Evolutionary conservation across 2,113 vertebrate genomes (phyloP).

Genomic region (Nettapus auritus): DNA sequence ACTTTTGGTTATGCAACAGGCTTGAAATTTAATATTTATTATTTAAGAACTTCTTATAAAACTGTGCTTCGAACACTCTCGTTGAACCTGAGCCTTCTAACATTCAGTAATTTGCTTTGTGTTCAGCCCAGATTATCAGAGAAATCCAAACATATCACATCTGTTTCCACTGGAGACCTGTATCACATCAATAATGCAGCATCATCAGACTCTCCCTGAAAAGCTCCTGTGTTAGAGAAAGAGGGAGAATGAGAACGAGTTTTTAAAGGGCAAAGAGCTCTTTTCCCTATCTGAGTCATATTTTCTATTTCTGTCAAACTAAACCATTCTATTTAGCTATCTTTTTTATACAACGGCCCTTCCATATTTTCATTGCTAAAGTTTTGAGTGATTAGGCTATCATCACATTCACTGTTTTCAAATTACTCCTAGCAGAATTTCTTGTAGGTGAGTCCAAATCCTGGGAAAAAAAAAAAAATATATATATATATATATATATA

Average conservation of each 20-base stretch:
- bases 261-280: constrained; percentile 48
- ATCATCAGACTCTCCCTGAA: constrained; percentile 36
- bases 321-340: constrained; percentile 6
- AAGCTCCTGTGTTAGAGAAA: neutral
- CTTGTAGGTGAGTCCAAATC: neutral
- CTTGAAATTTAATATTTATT: constrained; percentile 36
- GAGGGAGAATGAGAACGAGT: neutral
- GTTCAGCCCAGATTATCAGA: constrained; percentile 44
- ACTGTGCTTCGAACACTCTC: constrained; percentile 8
- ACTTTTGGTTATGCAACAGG: constrained; percentile 41
- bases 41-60: constrained; percentile 47
- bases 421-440: neutral
- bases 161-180: constrained; percentile 68
- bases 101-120: constrained; percentile 55
- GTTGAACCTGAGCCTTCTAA: constrained; percentile 12
- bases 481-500: neutral
- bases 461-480: neutral
- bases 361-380: constrained; percentile 8
- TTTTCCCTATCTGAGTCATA: constrained; percentile 33
- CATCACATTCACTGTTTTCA: constrained; percentile 18
- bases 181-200: constrained; percentile 62
- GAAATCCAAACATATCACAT: constrained; percentile 66
- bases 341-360: constrained; percentile 4
- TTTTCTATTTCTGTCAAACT: constrained; percentile 42
- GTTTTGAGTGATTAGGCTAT: constrained; percentile 35